phyloP scores from a whole-genome alignment of 2,797 vertebrate species.

The Luscinia luscinia region DNA sequence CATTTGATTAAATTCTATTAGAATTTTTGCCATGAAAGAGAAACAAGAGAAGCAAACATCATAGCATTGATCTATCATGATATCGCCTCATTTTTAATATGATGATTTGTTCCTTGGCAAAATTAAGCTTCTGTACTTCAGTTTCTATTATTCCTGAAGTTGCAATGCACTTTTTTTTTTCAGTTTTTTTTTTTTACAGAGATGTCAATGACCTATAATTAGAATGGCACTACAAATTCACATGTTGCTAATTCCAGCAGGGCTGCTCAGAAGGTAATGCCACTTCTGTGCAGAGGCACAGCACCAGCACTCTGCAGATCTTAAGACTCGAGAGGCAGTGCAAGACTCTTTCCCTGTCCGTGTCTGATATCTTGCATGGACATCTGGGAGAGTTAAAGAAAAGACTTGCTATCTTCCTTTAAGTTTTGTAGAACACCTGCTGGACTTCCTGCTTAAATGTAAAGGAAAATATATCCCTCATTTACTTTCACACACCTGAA shows the following conservation, averaged over 20 bases:
- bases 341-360: background rate
- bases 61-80: background rate
- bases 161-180: background rate
- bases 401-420: background rate
- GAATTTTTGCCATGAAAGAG: background rate
- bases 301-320: background rate
- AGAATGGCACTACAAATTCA: background rate
- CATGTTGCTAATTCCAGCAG: background rate
- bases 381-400: background rate
- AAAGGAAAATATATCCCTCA: background rate
- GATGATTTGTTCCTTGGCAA: background rate
- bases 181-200: background rate
- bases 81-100: background rate
- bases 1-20: background rate
- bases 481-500: background rate
- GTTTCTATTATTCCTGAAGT: background rate
- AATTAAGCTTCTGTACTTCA: background rate
- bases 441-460: background rate
- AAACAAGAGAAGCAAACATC: background rate
- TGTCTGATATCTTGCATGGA: background rate
- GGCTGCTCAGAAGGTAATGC: background rate
- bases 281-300: background rate
- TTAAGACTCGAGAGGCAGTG: fast-evolving
- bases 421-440: background rate
- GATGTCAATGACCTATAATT: background rate